Base-by-base conservation (phyloP, 1,140 invertebrate genomes). In the Cotesia typhae region DNA sequence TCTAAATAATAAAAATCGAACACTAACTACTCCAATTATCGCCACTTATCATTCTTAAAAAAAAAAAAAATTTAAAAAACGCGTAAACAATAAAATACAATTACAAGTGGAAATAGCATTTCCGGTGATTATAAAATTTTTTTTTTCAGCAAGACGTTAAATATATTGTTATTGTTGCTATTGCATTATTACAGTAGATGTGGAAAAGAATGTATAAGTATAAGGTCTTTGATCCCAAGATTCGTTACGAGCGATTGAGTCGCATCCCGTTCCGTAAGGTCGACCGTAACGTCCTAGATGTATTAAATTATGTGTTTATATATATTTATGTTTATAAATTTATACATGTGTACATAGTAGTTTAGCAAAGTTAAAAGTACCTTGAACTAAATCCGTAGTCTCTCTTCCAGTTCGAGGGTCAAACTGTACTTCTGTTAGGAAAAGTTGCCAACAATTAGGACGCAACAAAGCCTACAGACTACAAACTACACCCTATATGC, bases 231-330 rank as follows among this genome's bases (percentile, higher is more conserved):
- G 70, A 72, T 72, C 70, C 36, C 37, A 65, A 70, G 75, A 72
- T 76, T 79, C 75, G 77, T 82, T 78, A 80, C 79, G 74, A 80
- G 76, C 75, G 76, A 76, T 76, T 76, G 74, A 53, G 70, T 17
- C 68, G 57, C 63, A 52, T 28, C 65, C 69, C 73, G 76, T 76
- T 78, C 76, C 74, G 74, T 76, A 75, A 75, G 74, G 71, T 70
- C 57, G 74, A 73, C 75, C 75, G 67, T 78, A 81, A 83, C 75
- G 77, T 77, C 74, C 78, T 64, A 77, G 75, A 81, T 81, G 38
- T 66, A 37, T 41, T 66, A 38, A 51, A n/a, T 66, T 66, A 76
- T 68, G 64, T 72, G 72, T 73, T 60, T 38, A 61, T 59, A 61
- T 35, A 63, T 36, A 12, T 70, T 4, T 6, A 69, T 28, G 52